Percentiles rank a stretch among this genome's conserved stretches.
Conservation (phyloP, 2,888 invertebrate genomes). For the Catonia carolina region DNA sequence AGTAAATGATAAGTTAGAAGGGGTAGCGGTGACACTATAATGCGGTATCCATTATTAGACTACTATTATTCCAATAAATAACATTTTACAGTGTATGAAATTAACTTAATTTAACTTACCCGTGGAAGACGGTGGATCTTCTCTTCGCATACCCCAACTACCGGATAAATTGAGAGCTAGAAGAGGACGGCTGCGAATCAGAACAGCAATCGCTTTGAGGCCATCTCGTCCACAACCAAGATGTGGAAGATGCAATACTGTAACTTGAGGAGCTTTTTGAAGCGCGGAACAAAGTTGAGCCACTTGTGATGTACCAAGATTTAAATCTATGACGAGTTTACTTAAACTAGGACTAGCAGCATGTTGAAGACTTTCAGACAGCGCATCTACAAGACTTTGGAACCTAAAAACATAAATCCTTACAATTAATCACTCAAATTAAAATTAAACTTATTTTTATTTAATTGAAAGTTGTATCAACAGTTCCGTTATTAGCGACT, state of each 20-base stretch:
- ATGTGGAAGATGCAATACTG: slow-evolving; percentile 49
- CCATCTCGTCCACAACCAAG: slow-evolving; percentile 50
- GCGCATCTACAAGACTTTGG: slow-evolving; percentile 49
- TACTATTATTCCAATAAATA: too few relatives aligned
- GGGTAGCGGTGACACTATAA: too few relatives aligned
- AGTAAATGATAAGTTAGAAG: too few relatives aligned
- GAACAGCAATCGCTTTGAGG: slow-evolving; percentile 46
- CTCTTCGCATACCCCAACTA: slow-evolving; percentile 46
- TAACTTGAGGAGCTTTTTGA: slow-evolving; percentile 47
- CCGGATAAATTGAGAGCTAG: slow-evolving; percentile 48
- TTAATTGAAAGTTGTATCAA: too few relatives aligned
- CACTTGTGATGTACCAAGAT: slow-evolving; percentile 48
- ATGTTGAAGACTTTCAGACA: slow-evolving; percentile 39
- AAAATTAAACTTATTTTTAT: too few relatives aligned
- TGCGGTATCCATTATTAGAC: too few relatives aligned
- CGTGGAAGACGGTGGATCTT: slow-evolving; percentile 46
- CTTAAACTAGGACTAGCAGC: slow-evolving; percentile 41
- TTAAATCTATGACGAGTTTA: slow-evolving; percentile 49
- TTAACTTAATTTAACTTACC: too few relatives aligned
- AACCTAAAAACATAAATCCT: slow-evolving; percentile 40
- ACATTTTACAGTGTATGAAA: too few relatives aligned
- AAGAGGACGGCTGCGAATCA: slow-evolving; percentile 46
- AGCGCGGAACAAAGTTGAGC: slow-evolving; percentile 48
- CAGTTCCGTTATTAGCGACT: too few relatives aligned
- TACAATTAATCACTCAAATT: too few relatives aligned